Conservation (phyloP, 2,888 invertebrate species). For the Mythimna albipuncta region DNA sequence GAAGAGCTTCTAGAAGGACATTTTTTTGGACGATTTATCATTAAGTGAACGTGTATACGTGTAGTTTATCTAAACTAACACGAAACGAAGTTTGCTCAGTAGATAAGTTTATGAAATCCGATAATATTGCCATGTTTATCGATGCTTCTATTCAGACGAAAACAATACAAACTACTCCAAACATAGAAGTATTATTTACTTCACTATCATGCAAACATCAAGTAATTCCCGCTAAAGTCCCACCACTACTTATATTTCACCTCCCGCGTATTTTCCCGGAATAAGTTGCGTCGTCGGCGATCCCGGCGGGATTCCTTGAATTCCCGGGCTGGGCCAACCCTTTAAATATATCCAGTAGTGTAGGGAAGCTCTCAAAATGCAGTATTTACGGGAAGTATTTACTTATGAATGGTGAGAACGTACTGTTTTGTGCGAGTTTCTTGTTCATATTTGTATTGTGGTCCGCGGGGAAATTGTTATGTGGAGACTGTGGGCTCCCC, state of each 20-base stretch:
- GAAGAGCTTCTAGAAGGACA: no score
- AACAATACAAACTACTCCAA: constrained; percentile 9
- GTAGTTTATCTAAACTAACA: not conserved
- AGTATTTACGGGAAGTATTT: constrained; percentile 53
- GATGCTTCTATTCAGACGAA: not conserved
- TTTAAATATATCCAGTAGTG: constrained; percentile 65
- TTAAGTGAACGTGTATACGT: no score
- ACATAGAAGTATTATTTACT: constrained; percentile 35
- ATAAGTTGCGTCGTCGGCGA: constrained; percentile 60
- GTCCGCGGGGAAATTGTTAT: constrained; percentile 42
- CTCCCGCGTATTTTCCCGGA: constrained; percentile 47
- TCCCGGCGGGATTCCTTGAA: constrained; percentile 65
- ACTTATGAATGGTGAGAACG: constrained; percentile 38
- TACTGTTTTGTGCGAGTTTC: constrained; percentile 17
- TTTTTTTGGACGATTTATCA: no score
- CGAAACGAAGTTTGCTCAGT: not conserved
- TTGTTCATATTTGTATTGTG: constrained; percentile 45
- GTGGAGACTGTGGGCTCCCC: not conserved
- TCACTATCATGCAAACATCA: constrained; percentile 44
- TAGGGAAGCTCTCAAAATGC: constrained; percentile 45
- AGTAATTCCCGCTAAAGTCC: constrained; percentile 41
- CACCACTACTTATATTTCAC: constrained; percentile 57
- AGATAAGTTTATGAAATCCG: not conserved
- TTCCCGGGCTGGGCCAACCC: constrained; percentile 66
- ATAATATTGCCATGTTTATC: not conserved